These are phyloP conservation scores for Notothenia rossii DNA, from an alignment of 2,113 vertebrate species.

Conservation along the genomic window DNA sequence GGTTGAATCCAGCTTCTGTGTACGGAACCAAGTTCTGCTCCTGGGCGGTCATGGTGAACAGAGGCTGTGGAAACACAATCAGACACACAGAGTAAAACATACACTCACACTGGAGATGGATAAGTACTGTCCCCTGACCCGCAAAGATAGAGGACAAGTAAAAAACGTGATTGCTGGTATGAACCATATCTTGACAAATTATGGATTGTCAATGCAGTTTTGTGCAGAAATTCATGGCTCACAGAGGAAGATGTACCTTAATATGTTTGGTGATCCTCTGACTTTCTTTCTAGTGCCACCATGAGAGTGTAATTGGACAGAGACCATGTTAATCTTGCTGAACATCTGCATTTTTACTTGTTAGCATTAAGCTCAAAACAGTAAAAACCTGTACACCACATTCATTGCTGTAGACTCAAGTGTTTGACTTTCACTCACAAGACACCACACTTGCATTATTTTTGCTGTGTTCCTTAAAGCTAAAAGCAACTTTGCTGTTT, in stretches of 20 bases:
- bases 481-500: not conserved
- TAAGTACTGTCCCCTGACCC: not conserved
- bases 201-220: not conserved
- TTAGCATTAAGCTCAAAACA: too few relatives aligned
- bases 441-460: too few relatives aligned
- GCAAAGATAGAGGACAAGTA: not conserved
- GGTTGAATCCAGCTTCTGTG: constrained; percentile 66
- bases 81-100: constrained; percentile 35
- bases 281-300: too few relatives aligned
- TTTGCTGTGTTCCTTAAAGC: not conserved
- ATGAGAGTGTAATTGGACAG: too few relatives aligned
- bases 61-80: constrained; percentile 70
- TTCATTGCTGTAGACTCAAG: not conserved
- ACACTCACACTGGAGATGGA: not conserved
- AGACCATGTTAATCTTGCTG: too few relatives aligned
- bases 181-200: not conserved
- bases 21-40: constrained; percentile 84
- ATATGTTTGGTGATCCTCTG: too few relatives aligned
- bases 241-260: not conserved
- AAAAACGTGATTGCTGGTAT: not conserved
- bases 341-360: too few relatives aligned
- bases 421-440: too few relatives aligned
- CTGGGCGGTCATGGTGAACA: constrained; percentile 85
- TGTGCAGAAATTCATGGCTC: not conserved
- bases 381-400: too few relatives aligned